Evolutionary conservation across 2,797 vertebrate species (phyloP).

Genomic region (Phrynocephalus vlangalii): DNA sequence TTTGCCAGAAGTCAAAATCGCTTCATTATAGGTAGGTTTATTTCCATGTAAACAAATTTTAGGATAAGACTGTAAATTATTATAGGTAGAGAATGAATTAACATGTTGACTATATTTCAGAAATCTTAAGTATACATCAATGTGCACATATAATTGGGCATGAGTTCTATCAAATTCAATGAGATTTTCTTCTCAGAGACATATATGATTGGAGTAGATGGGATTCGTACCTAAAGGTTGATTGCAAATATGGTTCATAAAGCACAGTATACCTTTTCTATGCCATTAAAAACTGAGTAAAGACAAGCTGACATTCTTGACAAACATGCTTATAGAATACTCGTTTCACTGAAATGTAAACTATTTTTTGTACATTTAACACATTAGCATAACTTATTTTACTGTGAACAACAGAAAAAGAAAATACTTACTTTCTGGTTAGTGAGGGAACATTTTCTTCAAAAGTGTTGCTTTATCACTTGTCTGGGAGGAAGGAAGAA

Average conservation of each 20-base stretch:
- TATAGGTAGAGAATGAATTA: not conserved
- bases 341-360: not conserved
- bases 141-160: not conserved
- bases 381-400: not conserved
- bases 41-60: not conserved
- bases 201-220: not conserved
- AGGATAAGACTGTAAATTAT: not conserved
- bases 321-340: not conserved
- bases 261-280: not conserved
- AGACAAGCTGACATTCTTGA: not conserved
- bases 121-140: not conserved
- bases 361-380: not conserved
- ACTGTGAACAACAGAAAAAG: constrained; percentile 14
- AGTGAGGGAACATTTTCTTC: constrained; percentile 28
- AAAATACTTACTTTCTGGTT: constrained; percentile 73
- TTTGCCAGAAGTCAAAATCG: not conserved
- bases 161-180: not conserved
- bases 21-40: too few relatives aligned
- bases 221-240: not conserved
- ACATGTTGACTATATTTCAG: not conserved
- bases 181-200: not conserved
- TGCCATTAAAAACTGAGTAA: not conserved
- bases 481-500: constrained; percentile 26
- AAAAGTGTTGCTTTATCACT: constrained; percentile 21
- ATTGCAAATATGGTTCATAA: not conserved